These are phyloP conservation scores for Pseudomyrmex cubaensis DNA, from an alignment of 1,140 invertebrate genomes.

Conservation along the genomic window DNA sequence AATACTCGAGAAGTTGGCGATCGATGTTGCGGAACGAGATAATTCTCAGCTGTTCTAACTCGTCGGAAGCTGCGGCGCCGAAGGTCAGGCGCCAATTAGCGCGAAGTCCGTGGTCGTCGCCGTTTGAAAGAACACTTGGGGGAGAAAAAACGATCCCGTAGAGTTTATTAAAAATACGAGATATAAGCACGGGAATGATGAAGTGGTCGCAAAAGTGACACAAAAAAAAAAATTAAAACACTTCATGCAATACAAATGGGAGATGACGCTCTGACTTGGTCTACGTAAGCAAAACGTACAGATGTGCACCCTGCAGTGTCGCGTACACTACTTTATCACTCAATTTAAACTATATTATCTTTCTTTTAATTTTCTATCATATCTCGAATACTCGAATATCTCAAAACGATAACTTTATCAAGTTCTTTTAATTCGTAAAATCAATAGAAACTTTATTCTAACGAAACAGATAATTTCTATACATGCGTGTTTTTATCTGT, in stretches of 20 bases:
- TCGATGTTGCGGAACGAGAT: conserved; percentile 48
- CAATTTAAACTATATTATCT: too few species aligned
- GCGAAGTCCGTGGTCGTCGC: conserved; percentile 36
- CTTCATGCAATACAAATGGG: not conserved
- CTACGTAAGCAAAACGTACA: not conserved
- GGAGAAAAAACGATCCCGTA: conserved; percentile 7
- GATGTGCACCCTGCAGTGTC: not conserved
- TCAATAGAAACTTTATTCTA: not conserved
- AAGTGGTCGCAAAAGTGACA: conserved; percentile 54
- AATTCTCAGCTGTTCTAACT: conserved; percentile 54
- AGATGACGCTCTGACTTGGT: conserved; percentile 1
- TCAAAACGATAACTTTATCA: too few species aligned
- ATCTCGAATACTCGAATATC: too few species aligned
- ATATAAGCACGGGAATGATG: conserved; percentile 57
- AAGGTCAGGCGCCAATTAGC: conserved; percentile 64
- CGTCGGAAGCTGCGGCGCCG: conserved; percentile 43
- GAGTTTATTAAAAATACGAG: conserved; percentile 66
- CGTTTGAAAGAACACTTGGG: conserved; percentile 31
- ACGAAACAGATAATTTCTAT: too few species aligned
- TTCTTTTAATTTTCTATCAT: too few species aligned
- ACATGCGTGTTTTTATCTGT: too few species aligned
- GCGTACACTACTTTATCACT: not conserved
- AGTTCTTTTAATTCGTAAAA: not conserved
- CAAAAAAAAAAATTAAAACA: conserved; percentile 8
- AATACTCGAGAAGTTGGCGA: conserved; percentile 17